These are phyloP conservation scores for Nycticebus coucang DNA, from an alignment of 2,113 vertebrate species.

Conservation along the genomic window DNA sequence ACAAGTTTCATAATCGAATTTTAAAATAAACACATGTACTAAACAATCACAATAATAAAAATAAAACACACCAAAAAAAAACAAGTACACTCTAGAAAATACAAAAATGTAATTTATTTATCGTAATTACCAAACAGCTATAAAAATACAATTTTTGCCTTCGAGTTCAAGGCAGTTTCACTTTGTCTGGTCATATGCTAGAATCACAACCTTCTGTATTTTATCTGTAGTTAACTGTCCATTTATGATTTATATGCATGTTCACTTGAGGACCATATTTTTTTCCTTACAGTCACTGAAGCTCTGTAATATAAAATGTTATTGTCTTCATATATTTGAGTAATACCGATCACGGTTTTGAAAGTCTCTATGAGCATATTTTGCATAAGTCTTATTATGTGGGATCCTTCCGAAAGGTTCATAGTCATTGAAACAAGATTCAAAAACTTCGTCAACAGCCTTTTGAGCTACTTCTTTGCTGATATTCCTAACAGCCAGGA, in stretches of 20 bases:
- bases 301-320: not conserved
- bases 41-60: conserved; percentile 46
- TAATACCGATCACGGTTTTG: conserved; percentile 92
- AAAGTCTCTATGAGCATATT: conserved; percentile 91
- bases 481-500: conserved; percentile 94
- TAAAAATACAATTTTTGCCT: conserved; percentile 46
- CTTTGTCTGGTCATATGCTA: conserved; percentile 33
- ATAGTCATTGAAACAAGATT: conserved; percentile 95
- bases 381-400: conserved; percentile 90
- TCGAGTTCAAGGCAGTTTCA: conserved; percentile 46
- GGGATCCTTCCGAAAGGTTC: conserved; percentile 97
- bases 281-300: conserved; percentile 11
- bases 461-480: conserved; percentile 90
- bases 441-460: conserved; percentile 95
- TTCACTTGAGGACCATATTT: conserved; percentile 14
- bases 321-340: conserved; percentile 88
- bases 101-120: conserved; percentile 62
- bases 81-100: conserved; percentile 47
- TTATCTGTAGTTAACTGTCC: not conserved
- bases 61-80: not conserved
- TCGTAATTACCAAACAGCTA: conserved; percentile 46
- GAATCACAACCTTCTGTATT: not conserved
- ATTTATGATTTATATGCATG: not conserved
- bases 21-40: conserved; percentile 44
- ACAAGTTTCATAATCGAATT: conserved; percentile 38